Base-by-base conservation (phyloP, 2,797 vertebrate species). In the Neosilurus hyrtlii region DNA sequence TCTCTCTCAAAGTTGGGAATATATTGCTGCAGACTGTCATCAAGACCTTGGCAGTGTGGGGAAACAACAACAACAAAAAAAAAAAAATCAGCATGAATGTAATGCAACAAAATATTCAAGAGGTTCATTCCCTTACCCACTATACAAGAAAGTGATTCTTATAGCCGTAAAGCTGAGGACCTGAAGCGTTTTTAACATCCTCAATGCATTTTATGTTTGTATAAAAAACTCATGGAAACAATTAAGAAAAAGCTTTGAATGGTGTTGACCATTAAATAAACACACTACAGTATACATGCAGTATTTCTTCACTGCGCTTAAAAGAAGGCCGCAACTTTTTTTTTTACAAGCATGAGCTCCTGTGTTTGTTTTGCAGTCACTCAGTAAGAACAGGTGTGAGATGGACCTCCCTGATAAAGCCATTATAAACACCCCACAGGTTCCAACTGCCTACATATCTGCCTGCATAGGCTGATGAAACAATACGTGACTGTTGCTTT, bases 1-100 rank as follows among this genome's bases (percentile, higher is more conserved):
- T 99, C 97, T 61, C 93, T 93, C 91, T 99, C 97, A 91, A 99
- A 96, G 91, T 96, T 98, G 90, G 89, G 91, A 57, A 98, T 94
- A 30, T 99, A 99, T 59, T 96, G 96, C 90, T 98, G 97, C 77
- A 99, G 93, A 87, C 95, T 97, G 91, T 99, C 97, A 26, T 99
- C 88, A 51, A 74, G 83, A 83, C 84, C 85, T 87, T 76, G 11
- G 83, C 8, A 74, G n/a, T 22, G 59, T 54, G 67, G 54, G 79
- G 30, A 30, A 30, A 30, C 30, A 30, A 30, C 30, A 30, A 30
- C 30, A 30, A 49, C 26, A 51, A 82, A 1, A 67, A 10, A 1
- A 67, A 10, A 73, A 72, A 57, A 80, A 43, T 43, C 14, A 56
- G 12, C 35, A 37, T 67, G 30, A 37, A 49, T 67, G 9, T 20